These are phyloP conservation scores for Lomographa bimaculata DNA, from an alignment of 2,888 invertebrate species.

Conservation along the genomic window DNA sequence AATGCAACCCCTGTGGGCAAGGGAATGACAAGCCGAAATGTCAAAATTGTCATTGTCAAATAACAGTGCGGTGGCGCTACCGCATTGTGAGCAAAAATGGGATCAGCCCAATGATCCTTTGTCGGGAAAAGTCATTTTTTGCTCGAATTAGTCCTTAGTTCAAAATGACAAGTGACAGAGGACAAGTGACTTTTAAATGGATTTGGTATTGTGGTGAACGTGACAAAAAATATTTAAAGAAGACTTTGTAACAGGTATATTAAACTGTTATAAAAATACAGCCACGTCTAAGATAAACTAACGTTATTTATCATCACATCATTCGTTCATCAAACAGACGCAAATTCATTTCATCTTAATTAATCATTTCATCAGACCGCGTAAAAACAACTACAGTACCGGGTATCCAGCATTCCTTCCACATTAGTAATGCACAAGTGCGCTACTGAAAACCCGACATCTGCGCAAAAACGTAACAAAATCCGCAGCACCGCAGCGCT, in stretches of 20 bases:
- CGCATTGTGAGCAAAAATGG: conserved; percentile 54
- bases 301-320: too few species aligned
- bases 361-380: conserved; percentile 17
- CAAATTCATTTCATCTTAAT: conserved; percentile 15
- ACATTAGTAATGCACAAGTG: conserved; percentile 43
- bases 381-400: conserved; percentile 14
- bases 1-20: conserved; percentile 59
- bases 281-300: neutral
- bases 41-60: conserved; percentile 53
- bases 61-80: conserved; percentile 75
- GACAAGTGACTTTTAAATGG: conserved; percentile 52
- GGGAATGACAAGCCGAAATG: conserved; percentile 63
- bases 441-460: conserved; percentile 57
- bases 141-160: conserved; percentile 36
- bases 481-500: conserved; percentile 61
- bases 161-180: conserved; percentile 53
- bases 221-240: conserved; percentile 33
- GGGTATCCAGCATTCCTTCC: conserved; percentile 26
- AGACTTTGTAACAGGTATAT: conserved; percentile 18
- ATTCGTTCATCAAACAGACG: conserved; percentile 4
- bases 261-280: conserved; percentile 11
- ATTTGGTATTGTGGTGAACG: conserved; percentile 39
- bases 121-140: conserved; percentile 68
- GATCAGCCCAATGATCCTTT: conserved; percentile 51
- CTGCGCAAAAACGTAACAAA: conserved; percentile 67